These are phyloP conservation scores for Cyanistes caeruleus DNA, from an alignment of 2,113 vertebrate genomes.

Conservation along the genomic window DNA sequence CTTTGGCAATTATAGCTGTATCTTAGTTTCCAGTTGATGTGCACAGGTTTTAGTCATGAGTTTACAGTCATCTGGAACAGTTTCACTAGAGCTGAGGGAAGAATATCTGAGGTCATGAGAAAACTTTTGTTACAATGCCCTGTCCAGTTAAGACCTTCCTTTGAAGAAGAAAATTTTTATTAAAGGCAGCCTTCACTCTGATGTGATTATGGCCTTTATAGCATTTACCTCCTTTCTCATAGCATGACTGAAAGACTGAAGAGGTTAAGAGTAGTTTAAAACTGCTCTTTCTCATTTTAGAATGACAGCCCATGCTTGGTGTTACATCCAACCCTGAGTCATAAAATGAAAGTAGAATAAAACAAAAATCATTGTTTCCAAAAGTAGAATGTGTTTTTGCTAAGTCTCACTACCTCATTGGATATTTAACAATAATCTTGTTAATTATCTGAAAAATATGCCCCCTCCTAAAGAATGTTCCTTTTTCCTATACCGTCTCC, in stretches of 20 bases:
- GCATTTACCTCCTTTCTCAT: neutral
- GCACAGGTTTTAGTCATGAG: neutral
- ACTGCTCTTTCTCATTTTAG: neutral
- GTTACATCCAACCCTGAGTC: neutral
- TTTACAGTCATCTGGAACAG: neutral
- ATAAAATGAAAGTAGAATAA: neutral
- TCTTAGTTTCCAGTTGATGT: neutral
- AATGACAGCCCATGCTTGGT: neutral
- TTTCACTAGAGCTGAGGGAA: neutral
- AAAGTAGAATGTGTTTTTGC: neutral
- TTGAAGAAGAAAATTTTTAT: neutral
- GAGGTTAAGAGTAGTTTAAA: neutral
- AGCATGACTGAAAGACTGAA: neutral
- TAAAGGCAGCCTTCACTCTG: neutral
- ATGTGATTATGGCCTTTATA: neutral
- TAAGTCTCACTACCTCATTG: neutral
- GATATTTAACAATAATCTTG: neutral
- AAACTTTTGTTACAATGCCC: neutral
- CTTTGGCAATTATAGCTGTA: fast-evolving
- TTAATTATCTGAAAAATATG: neutral
- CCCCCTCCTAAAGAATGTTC: neutral
- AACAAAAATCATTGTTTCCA: neutral
- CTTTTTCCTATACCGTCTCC: neutral
- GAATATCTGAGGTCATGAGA: neutral
- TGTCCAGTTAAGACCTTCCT: neutral